phyloP scores from a whole-genome alignment of 1,140 invertebrate species.

The Lepidurus arcticus region DNA sequence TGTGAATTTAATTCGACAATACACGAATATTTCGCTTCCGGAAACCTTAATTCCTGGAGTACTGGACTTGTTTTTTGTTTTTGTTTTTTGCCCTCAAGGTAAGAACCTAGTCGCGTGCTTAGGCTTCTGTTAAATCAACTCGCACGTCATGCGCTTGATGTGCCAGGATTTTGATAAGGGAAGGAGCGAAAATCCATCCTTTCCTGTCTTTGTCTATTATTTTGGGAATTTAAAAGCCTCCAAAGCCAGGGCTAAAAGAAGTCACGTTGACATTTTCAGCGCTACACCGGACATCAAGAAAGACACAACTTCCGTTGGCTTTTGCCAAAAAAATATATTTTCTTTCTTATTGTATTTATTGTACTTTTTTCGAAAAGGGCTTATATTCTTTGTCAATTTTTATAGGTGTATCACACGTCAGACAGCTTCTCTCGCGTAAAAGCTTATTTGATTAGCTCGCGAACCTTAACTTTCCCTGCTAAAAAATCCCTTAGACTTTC shows the following conservation, averaged over 20 bases:
- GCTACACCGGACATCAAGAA: background rate
- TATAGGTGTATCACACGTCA: background rate
- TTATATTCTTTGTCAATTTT: background rate
- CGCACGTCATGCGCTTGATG: background rate
- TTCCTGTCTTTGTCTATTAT: background rate
- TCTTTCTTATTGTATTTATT: background rate
- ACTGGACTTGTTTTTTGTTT: background rate
- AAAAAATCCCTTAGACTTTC: background rate
- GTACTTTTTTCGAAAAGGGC: background rate
- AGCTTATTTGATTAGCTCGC: background rate
- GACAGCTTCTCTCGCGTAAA: background rate
- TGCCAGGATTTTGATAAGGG: background rate
- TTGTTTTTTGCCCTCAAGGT: background rate
- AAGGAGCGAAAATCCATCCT: background rate
- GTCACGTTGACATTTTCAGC: background rate
- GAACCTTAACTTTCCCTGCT: background rate
- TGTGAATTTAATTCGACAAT: background rate
- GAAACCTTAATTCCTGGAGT: background rate
- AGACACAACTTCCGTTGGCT: background rate
- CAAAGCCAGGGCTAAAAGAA: background rate
- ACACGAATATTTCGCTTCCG: no score
- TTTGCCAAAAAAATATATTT: background rate
- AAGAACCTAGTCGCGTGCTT: background rate
- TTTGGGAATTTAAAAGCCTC: background rate
- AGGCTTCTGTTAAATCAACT: background rate